Conservation (phyloP, 2,113 vertebrate species). For the Trogon surrucura region DNA sequence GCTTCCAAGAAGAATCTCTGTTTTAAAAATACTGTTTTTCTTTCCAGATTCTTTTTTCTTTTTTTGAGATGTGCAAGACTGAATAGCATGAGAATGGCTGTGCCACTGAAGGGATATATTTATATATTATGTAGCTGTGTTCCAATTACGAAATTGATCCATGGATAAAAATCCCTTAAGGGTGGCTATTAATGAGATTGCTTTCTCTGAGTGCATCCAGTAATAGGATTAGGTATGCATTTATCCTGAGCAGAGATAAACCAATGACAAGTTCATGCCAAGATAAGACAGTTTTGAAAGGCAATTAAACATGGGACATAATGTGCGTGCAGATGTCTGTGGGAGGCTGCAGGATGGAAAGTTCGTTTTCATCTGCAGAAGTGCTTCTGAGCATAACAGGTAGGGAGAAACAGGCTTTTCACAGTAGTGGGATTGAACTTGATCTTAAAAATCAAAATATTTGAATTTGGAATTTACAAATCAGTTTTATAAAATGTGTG, state of each 20-base stretch:
- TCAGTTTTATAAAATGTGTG: neutral
- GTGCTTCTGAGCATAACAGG: neutral
- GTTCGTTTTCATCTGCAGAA: neutral
- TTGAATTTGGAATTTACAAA: neutral
- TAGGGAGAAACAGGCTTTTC: neutral
- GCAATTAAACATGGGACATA: conserved; percentile 58
- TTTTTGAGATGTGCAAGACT: conserved; percentile 20
- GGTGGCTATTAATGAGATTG: conserved; percentile 67
- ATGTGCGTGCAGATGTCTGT: conserved; percentile 16
- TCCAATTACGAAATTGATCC: conserved; percentile 68
- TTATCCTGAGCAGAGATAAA: conserved; percentile 61
- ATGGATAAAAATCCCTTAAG: conserved; percentile 61
- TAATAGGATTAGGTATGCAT: conserved; percentile 69
- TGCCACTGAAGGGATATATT: neutral
- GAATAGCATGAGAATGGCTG: neutral
- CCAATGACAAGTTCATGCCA: conserved; percentile 47
- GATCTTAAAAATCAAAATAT: conserved; percentile 4
- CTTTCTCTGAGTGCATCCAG: conserved; percentile 40
- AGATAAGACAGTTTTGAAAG: conserved; percentile 66
- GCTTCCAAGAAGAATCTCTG: neutral
- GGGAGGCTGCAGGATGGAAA: conserved; percentile 22
- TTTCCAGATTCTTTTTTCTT: neutral
- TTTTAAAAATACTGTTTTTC: conserved; percentile 17
- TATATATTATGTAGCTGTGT: conserved; percentile 22
- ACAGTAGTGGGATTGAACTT: neutral